Conservation (phyloP, 30 jellyfish, hydroid and myxozoan species). For the Pelagia noctiluca region DNA sequence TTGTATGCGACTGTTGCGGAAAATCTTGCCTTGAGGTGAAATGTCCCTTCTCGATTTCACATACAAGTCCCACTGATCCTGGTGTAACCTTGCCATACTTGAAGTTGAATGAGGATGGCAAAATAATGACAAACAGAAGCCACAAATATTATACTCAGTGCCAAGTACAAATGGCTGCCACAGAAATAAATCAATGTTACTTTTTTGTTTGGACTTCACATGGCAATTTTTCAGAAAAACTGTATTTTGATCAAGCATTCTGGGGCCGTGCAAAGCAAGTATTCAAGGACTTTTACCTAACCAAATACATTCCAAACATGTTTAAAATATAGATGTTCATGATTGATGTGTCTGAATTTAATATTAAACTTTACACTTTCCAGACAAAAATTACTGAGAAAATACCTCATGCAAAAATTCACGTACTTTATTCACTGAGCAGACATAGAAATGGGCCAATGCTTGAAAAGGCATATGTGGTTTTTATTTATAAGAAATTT, state of each 20-base stretch:
- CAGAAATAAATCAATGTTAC: slow-evolving; percentile 29
- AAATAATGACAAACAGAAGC: neutral
- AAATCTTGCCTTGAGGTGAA: too few species aligned
- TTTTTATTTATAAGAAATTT: too few species aligned
- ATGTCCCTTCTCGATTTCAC: slow-evolving; percentile 33
- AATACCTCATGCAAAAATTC: too few species aligned
- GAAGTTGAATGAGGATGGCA: neutral
- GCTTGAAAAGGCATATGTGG: too few species aligned
- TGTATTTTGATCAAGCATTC: slow-evolving; percentile 9
- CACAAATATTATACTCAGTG: slow-evolving; percentile 56
- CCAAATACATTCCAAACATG: slow-evolving; percentile 13
- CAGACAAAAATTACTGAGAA: too few species aligned
- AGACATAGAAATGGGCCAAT: too few species aligned
- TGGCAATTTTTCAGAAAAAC: slow-evolving; percentile 27
- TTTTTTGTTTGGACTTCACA: slow-evolving; percentile 52
- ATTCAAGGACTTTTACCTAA: slow-evolving; percentile 1
- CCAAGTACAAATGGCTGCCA: slow-evolving; percentile 58
- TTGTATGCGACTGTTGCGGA: slow-evolving; percentile 49
- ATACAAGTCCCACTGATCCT: slow-evolving; percentile 23
- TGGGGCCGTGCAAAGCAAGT: slow-evolving; percentile 13
- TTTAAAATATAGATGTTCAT: too few species aligned
- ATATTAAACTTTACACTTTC: too few species aligned
- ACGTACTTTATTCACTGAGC: too few species aligned
- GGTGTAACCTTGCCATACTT: slow-evolving; percentile 34
- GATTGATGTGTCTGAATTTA: too few species aligned